Conservation (phyloP, 2,888 invertebrate species). For the Scaptomyza parva region DNA sequence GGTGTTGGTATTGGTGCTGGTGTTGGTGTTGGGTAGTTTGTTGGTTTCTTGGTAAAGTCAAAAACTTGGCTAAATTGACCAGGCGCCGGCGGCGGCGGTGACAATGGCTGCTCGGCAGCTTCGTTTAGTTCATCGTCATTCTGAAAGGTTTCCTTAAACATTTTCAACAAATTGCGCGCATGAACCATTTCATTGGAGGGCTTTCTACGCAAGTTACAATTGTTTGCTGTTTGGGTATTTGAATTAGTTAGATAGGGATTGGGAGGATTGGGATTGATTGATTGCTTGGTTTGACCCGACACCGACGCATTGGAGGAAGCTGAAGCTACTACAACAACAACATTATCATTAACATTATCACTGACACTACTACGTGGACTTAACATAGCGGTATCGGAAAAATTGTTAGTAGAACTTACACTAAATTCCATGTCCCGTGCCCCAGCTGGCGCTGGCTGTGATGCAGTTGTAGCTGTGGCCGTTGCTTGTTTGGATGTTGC, state of each 20-base stretch:
- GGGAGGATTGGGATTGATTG: constrained; percentile 20
- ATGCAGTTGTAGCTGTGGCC: constrained; percentile 13
- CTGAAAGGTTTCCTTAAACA: constrained; percentile 83
- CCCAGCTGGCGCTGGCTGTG: constrained; percentile 39
- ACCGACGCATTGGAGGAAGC: constrained; percentile 58
- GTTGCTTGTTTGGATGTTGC: constrained; percentile 1
- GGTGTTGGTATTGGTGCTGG: constrained; percentile 6
- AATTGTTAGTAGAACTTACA: constrained; percentile 84
- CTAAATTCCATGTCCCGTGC: constrained; percentile 83
- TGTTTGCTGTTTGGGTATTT: constrained; percentile 3
- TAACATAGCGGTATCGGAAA: constrained; percentile 61
- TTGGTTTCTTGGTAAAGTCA: constrained; percentile 59
- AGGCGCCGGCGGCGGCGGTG: constrained; percentile 33
- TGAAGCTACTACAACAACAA: constrained; percentile 68
- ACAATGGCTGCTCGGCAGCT: constrained; percentile 37
- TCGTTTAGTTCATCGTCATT: constrained; percentile 78
- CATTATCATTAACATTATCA: constrained; percentile 38
- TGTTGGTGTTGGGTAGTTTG: too few species aligned
- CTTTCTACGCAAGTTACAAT: constrained; percentile 77
- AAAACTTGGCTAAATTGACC: constrained; percentile 68
- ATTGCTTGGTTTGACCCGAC: constrained; percentile 43
- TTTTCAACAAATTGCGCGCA: constrained; percentile 82
- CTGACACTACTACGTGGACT: constrained; percentile 59
- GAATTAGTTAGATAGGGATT: constrained; percentile 1
- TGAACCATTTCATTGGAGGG: constrained; percentile 83